Base-by-base conservation (phyloP, 2,888 invertebrate genomes). In the Nebria salina region DNA sequence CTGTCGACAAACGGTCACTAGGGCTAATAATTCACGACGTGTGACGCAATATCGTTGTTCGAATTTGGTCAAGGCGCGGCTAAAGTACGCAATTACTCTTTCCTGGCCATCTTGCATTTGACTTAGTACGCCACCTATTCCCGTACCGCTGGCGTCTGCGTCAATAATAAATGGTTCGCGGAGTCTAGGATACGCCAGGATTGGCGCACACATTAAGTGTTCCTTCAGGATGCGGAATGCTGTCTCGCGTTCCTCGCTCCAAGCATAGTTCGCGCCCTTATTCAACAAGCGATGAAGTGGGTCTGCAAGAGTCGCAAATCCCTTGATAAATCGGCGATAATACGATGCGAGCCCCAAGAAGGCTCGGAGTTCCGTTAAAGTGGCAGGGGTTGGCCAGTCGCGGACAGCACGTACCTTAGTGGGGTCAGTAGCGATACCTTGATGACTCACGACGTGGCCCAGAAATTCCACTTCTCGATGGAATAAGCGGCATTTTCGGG, bases 31-130 rank as follows among this genome's bases (percentile, higher is more conserved):
- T 70, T 80, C 75, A n/a, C 75, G 66, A 9, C 79, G 65, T 1
- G 79, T 79, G 7, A 54, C 68, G 54, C 79, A 80, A 73, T 80
- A 80, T 9, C 41, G 42, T 34, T 68, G 75, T 75, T 80, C 75
- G 7, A 3, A 43, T 54, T 75, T 80, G 2, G 68, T 70, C 13
- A 80, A 13, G 3, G 70, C 75, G 1, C 75, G 8, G 15, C 75
- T 75, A 64, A 64, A 80, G 26, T 80, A 80, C 4, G 80, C 68
- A 9, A 80, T 65, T 11, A 80, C 75, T 25, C 54, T 20, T 75
- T 80, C 75, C 1, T 70, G 5, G n/a, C 75, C 79, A 11, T 79
- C 54, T 42, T 79, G 73, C 13, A 42, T 41, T 42, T 79, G 79
- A 42, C 74, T 74, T 41, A 79, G 26, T 13, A 79, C 79, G 11